Evolutionary conservation across 2,888 invertebrate genomes (phyloP), one percentile per base, ranked within the genome.

Genomic region (Troides oblongomaculatus): DNA sequence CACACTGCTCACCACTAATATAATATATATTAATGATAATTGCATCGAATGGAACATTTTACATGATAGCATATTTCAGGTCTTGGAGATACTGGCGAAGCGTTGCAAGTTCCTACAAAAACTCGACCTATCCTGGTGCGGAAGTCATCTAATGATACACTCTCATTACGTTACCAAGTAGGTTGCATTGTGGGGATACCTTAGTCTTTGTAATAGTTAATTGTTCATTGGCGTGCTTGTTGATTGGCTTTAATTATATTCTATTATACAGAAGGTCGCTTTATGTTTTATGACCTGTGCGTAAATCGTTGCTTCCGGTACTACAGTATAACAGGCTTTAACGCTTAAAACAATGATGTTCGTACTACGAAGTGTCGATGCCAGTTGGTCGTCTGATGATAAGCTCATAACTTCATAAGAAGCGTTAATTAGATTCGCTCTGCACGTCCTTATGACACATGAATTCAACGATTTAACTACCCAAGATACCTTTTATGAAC

Each of bases 51-150:
- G 21, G 21, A 57, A 2, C 57, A 21, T n/a, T 57, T 57, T 6
- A 57, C 21, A 21, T 10, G n/a, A 18, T 10, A 50, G 18, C 18
- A 18, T 21, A 67, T 81, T 79, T 5, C 80, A 93, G 92, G 88
- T 90, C 0, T 76, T 93, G 50, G 71, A 79, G 64, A 87, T 88
- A 1, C 72, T 93, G 14, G 88, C 93, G 0, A 81, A 85, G 72
- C 93, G 95, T 69, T 96, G 96, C 80, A 94, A 94, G 74, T 94
- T 94, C 80, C 89, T 98, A 63, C 96, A 96, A 80, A 95, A 95
- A 82, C 84, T 98, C 50, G 97, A 98, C 84, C 87, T 98, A 5
- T 97, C 97, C 0, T 98, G 98, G 97, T 97, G 97, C 82, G 97
- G 97, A n/a, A 94, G 95, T 75, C 89, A 90, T 82, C 83, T 82